phyloP scores from a whole-genome alignment of 2,888 invertebrate genomes.

The Latheticus oryzae region DNA sequence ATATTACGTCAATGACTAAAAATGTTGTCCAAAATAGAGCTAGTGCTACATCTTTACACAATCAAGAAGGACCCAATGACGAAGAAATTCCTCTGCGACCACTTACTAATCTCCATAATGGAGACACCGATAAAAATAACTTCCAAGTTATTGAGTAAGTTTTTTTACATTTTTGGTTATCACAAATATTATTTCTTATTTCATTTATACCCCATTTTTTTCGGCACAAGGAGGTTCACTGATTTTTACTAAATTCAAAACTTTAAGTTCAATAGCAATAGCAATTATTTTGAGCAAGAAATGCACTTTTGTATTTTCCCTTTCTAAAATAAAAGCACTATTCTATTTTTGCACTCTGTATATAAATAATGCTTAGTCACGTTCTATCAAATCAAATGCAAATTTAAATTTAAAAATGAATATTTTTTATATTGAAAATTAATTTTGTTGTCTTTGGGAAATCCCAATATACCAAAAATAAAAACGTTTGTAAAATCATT shows the following conservation, averaged over 20 bases:
- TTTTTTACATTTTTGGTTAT: not conserved
- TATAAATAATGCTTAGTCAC: slow-evolving; percentile 12
- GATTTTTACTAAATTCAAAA: slow-evolving; percentile 1
- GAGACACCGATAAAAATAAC: slow-evolving; percentile 74
- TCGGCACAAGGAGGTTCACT: slow-evolving; percentile 40
- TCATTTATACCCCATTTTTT: slow-evolving; percentile 32
- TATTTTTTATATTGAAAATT: no score
- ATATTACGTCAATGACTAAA: slow-evolving; percentile 68
- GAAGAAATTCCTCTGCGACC: slow-evolving; percentile 84
- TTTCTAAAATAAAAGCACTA: slow-evolving; percentile 2
- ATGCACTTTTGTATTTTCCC: slow-evolving; percentile 13
- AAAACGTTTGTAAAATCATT: slow-evolving; percentile 4
- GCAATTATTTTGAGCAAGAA: slow-evolving; percentile 6
- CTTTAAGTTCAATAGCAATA: no score
- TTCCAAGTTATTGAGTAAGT: slow-evolving; percentile 81
- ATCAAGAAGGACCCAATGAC: slow-evolving; percentile 64
- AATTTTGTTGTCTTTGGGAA: no score
- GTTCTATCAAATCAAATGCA: no score
- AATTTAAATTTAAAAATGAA: no score
- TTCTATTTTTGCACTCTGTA: slow-evolving; percentile 1
- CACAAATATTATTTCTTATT: slow-evolving; percentile 25
- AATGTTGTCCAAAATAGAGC: slow-evolving; percentile 62
- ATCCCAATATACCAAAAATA: slow-evolving; percentile 2
- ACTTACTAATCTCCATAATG: slow-evolving; percentile 73
- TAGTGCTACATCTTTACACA: slow-evolving; percentile 59